Conservation (phyloP, 2,113 vertebrate species). For the Athene cunicularia region DNA sequence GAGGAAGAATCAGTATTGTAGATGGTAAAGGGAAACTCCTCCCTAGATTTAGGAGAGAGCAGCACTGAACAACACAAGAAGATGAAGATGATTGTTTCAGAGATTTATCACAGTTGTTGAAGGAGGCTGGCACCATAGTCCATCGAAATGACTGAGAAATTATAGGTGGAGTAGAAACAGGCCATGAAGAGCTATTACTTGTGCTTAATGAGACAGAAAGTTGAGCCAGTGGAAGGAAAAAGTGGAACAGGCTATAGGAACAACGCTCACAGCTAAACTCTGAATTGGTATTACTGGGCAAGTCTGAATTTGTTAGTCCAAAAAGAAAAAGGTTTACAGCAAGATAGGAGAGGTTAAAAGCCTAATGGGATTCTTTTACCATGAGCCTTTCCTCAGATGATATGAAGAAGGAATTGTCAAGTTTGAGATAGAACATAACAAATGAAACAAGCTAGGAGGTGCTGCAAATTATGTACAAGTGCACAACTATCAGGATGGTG, state of each 20-base stretch:
- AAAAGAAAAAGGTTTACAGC: background rate
- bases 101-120: background rate
- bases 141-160: background rate
- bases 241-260: background rate
- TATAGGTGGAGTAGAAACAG: background rate
- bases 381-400: background rate
- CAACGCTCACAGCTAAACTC: background rate
- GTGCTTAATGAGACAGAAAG: background rate
- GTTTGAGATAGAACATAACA: background rate
- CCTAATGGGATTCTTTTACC: background rate
- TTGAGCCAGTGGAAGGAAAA: background rate
- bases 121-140: background rate
- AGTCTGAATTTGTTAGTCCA: background rate
- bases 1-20: background rate
- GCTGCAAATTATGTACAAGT: background rate
- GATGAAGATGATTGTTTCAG: background rate
- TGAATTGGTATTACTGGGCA: background rate
- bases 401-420: background rate
- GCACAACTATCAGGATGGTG: too few relatives aligned
- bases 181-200: background rate
- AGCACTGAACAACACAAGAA: background rate
- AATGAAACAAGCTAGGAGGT: background rate
- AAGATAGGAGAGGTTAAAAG: background rate
- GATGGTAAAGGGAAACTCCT: background rate
- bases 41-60: background rate